These are phyloP conservation scores for Parazoanthus darwini DNA, from an alignment of 92 coral and sea anemone genomes.

Conservation along the genomic window DNA sequence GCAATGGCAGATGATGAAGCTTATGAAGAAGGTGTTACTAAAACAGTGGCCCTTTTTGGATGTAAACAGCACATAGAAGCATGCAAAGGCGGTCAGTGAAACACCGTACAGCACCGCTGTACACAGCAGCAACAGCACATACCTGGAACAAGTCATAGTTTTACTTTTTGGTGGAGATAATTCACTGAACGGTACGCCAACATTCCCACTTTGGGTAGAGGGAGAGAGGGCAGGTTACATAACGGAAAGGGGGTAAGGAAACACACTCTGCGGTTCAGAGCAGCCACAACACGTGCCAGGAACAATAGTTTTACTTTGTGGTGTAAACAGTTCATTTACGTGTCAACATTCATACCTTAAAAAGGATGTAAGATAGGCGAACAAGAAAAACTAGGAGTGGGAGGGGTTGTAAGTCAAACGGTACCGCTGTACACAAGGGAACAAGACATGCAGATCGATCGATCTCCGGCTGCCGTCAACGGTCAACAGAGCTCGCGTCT, in stretches of 20 bases:
- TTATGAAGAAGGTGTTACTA: slow-evolving; percentile 73
- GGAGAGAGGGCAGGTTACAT: background rate
- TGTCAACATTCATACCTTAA: background rate
- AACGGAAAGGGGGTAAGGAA: background rate
- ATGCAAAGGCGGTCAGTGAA: slow-evolving; percentile 55
- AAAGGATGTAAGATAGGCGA: no score
- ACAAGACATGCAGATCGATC: slow-evolving; percentile 31
- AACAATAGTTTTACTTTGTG: background rate
- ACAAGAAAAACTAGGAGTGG: background rate
- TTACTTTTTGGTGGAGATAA: background rate
- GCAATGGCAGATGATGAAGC: slow-evolving; percentile 73
- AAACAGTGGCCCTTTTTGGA: slow-evolving; percentile 48
- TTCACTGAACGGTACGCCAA: background rate
- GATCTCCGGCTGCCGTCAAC: no score
- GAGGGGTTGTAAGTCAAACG: slow-evolving; percentile 41
- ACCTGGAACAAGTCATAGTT: slow-evolving; percentile 52
- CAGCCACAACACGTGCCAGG: slow-evolving; percentile 55
- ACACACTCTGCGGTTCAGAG: slow-evolving; percentile 44
- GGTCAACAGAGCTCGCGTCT: no score
- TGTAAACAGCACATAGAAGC: slow-evolving; percentile 61
- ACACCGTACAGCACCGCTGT: slow-evolving; percentile 59
- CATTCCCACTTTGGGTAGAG: background rate
- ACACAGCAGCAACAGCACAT: slow-evolving; percentile 37
- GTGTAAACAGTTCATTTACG: background rate
- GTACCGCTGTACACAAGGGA: slow-evolving; percentile 43